phyloP scores from a whole-genome alignment of 2,888 invertebrate genomes.

The Thereva unica region DNA sequence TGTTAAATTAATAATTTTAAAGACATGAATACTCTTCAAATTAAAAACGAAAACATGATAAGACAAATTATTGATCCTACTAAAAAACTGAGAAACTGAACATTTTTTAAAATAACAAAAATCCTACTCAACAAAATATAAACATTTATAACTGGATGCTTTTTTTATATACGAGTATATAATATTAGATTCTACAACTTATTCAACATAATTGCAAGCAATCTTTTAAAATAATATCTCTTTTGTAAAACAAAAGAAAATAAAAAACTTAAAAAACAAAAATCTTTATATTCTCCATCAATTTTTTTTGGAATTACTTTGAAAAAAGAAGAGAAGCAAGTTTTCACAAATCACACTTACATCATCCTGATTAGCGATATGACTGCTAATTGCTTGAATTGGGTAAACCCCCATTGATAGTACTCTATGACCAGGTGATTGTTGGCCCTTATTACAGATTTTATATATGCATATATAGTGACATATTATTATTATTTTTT shows the following conservation, averaged over 20 bases:
- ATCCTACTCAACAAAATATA: slow-evolving; percentile 24
- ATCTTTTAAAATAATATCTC: slow-evolving; percentile 19
- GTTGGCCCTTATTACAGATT: slow-evolving; percentile 70
- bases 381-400: slow-evolving; percentile 85
- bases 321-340: slow-evolving; percentile 17
- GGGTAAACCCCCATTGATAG: slow-evolving; percentile 90
- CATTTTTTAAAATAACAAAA: slow-evolving; percentile 19
- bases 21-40: too few species aligned
- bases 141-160: slow-evolving; percentile 16
- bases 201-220: slow-evolving; percentile 12
- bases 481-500: slow-evolving; percentile 37
- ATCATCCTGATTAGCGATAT: slow-evolving; percentile 83
- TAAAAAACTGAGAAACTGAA: slow-evolving; percentile 13
- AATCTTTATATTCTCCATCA: slow-evolving; percentile 20
- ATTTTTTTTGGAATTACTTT: slow-evolving; percentile 8
- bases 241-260: slow-evolving; percentile 16
- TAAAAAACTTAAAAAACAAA: slow-evolving; percentile 24
- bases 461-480: slow-evolving; percentile 37
- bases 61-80: too few species aligned
- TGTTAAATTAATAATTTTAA: too few species aligned
- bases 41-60: too few species aligned
- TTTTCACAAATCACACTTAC: slow-evolving; percentile 67
- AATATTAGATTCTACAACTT: too few species aligned
- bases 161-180: not conserved
- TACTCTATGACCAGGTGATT: slow-evolving; percentile 89